Evolutionary conservation across 2,888 invertebrate species (phyloP).

Genomic region (Axea sp.): DNA sequence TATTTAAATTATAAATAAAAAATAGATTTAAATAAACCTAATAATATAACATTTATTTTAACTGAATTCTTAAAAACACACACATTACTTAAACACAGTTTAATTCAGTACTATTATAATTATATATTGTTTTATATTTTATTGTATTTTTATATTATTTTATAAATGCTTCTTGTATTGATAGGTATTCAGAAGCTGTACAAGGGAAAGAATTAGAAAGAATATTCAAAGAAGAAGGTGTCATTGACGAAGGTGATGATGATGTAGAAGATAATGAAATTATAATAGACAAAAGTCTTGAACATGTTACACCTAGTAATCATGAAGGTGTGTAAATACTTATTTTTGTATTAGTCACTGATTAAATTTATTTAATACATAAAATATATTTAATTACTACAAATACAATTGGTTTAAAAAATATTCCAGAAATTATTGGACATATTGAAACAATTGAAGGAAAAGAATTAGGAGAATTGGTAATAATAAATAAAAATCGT

Average conservation of each 20-base stretch:
- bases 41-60: not conserved
- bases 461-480: slow-evolving; percentile 82
- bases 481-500: slow-evolving; percentile 82
- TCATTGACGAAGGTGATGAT: slow-evolving; percentile 82
- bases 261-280: slow-evolving; percentile 71
- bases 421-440: slow-evolving; percentile 83
- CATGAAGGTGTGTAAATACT: slow-evolving; percentile 69
- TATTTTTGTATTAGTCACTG: slow-evolving; percentile 30
- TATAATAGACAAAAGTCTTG: slow-evolving; percentile 64
- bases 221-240: slow-evolving; percentile 86
- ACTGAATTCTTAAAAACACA: not conserved
- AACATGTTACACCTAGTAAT: slow-evolving; percentile 58
- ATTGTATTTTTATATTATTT: too few relatives aligned
- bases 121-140: too few relatives aligned
- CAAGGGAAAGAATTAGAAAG: slow-evolving; percentile 88
- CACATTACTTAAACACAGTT: not conserved
- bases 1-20: not conserved
- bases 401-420: too few relatives aligned
- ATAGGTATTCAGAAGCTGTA: slow-evolving; percentile 78
- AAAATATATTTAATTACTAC: too few relatives aligned
- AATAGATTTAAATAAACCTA: too few relatives aligned
- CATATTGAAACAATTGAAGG: slow-evolving; percentile 84
- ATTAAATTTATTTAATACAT: too few relatives aligned
- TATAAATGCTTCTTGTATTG: too few relatives aligned
- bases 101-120: too few relatives aligned